Evolutionary conservation across 2,113 vertebrate species (phyloP).

Genomic region (Nannospalax galili): DNA sequence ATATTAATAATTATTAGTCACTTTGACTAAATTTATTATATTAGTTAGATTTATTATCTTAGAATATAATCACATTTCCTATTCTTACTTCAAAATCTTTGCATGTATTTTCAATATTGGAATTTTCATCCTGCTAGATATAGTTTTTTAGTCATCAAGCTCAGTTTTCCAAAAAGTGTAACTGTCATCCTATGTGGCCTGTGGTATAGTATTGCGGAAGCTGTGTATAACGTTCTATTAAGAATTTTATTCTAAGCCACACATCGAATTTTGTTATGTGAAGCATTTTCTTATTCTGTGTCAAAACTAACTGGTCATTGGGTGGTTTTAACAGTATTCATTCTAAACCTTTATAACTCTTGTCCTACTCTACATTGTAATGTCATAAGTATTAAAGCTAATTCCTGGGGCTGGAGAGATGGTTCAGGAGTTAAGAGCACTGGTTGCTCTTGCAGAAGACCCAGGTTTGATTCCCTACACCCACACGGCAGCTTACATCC

Average conservation of each 20-base stretch:
- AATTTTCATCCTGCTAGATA: not conserved
- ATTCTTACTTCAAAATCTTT: not conserved
- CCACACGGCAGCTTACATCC: too few species aligned
- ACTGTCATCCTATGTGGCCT: not conserved
- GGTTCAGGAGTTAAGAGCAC: too few species aligned
- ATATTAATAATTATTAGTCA: not conserved
- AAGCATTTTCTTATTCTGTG: slow-evolving; percentile 33
- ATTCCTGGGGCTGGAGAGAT: too few species aligned
- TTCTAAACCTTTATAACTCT: slow-evolving; percentile 16
- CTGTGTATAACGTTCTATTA: not conserved
- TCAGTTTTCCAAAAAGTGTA: not conserved
- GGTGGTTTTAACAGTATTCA: slow-evolving; percentile 31
- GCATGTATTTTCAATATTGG: not conserved
- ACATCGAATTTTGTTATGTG: slow-evolving; percentile 36
- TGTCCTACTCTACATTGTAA: not conserved
- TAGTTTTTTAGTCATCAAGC: not conserved
- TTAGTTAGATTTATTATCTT: too few species aligned
- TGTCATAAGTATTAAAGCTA: too few species aligned
- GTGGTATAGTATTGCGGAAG: not conserved
- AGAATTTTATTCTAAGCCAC: slow-evolving; percentile 36
- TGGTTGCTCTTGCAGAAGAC: too few species aligned
- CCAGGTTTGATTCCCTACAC: too few species aligned
- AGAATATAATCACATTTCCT: not conserved
- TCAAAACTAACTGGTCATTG: slow-evolving; percentile 2
- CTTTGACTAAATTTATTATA: too few species aligned